These are phyloP conservation scores for Conchocele bisecta DNA, from an alignment of 2,888 invertebrate species.

Conservation along the genomic window DNA sequence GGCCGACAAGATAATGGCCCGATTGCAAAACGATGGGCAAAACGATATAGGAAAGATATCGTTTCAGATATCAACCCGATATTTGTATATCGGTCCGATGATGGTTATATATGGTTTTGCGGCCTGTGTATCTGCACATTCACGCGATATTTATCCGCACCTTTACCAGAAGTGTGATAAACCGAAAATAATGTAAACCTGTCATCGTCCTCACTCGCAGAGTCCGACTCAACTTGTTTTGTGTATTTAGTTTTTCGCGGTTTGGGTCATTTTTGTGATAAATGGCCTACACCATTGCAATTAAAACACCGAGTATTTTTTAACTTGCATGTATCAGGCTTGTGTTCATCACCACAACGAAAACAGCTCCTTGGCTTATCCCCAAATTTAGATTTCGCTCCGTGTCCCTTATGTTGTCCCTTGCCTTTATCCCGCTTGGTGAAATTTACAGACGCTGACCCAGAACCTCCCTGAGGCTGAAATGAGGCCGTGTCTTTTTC, in stretches of 20 bases:
- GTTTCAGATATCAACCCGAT: too few species aligned
- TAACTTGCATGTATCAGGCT: neutral
- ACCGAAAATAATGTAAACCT: neutral
- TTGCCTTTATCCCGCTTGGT: too few species aligned
- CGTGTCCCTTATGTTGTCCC: too few species aligned
- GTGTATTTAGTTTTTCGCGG: too few species aligned
- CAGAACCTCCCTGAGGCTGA: neutral
- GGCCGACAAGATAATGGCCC: too few species aligned
- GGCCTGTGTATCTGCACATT: neutral
- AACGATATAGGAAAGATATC: too few species aligned
- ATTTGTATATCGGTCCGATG: too few species aligned
- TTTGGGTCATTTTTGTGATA: slow-evolving; percentile 6
- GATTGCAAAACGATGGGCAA: too few species aligned
- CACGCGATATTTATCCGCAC: neutral
- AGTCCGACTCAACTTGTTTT: too few species aligned
- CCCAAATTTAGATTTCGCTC: too few species aligned
- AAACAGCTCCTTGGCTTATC: neutral
- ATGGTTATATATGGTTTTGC: too few species aligned
- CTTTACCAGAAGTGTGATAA: neutral
- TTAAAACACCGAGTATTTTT: slow-evolving; percentile 6
- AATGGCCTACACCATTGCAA: neutral
- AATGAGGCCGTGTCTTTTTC: neutral
- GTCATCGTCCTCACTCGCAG: neutral
- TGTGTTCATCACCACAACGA: slow-evolving; percentile 2
- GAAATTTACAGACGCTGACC: too few species aligned